phyloP scores from a whole-genome alignment of 2,888 invertebrate genomes.

The Andricus curvator region DNA sequence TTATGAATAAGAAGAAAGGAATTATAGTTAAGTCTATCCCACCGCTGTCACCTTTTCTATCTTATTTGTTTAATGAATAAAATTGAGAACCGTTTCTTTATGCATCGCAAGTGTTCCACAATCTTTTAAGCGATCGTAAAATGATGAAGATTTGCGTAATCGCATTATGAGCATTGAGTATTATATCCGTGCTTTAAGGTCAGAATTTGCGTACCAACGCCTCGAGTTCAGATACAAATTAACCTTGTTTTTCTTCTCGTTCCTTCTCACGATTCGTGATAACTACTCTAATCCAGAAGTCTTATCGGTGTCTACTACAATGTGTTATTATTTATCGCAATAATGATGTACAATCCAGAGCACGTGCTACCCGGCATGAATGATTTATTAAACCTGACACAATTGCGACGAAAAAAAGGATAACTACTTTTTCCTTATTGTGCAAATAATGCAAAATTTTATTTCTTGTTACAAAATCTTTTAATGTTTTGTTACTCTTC shows the following conservation, averaged over 20 bases:
- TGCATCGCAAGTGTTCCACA: not conserved
- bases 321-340: slow-evolving; percentile 31
- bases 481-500: not conserved
- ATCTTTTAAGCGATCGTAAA: not conserved
- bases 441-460: not conserved
- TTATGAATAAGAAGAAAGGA: not conserved
- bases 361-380: slow-evolving; percentile 16
- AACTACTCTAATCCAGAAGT: slow-evolving; percentile 4
- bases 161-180: not conserved
- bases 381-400: slow-evolving; percentile 28
- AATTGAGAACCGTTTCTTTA: not conserved
- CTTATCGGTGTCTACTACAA: slow-evolving; percentile 17
- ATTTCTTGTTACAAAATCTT: not conserved
- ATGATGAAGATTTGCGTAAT: not conserved
- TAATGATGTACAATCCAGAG: not conserved
- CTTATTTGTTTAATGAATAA: not conserved
- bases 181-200: slow-evolving; percentile 4
- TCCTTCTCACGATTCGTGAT: not conserved
- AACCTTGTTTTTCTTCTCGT: slow-evolving; percentile 29
- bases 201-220: slow-evolving; percentile 10
- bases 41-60: not conserved
- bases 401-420: not conserved
- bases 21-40: not conserved
- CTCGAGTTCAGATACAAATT: slow-evolving; percentile 21
- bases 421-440: not conserved